These are phyloP conservation scores for Bombus balteatus DNA, from an alignment of 1,140 invertebrate genomes.

Conservation along the genomic window DNA sequence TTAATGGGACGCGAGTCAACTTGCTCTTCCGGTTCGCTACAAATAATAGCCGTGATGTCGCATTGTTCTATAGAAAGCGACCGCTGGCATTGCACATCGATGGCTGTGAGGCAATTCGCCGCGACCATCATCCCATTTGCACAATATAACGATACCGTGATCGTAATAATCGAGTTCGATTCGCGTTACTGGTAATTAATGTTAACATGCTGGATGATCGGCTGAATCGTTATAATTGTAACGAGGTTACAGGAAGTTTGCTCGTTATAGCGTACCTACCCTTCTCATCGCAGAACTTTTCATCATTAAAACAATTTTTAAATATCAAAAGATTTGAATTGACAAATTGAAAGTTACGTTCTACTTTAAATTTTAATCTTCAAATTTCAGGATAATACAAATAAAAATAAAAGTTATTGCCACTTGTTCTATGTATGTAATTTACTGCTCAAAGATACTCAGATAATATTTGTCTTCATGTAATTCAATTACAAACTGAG, in stretches of 20 bases:
- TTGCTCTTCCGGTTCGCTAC: conserved; percentile 19
- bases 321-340: not conserved
- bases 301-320: not conserved
- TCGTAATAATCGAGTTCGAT: conserved; percentile 11
- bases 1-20: conserved; percentile 17
- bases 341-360: not conserved
- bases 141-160: not conserved
- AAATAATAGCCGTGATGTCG: conserved; percentile 33
- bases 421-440: too few species aligned
- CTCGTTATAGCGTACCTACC: not conserved
- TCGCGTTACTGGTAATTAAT: conserved; percentile 13
- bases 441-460: too few species aligned
- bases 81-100: conserved; percentile 29
- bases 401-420: too few species aligned
- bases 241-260: not conserved
- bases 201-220: conserved; percentile 20
- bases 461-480: too few species aligned
- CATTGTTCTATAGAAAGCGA: conserved; percentile 41
- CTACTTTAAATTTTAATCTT: not conserved
- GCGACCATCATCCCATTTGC: conserved; percentile 24
- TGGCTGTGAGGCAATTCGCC: conserved; percentile 34
- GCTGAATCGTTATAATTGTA: not conserved
- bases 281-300: not conserved
- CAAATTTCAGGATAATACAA: not conserved
- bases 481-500: too few species aligned